A percentile compares a stretch with the other conserved stretches of the same genome.
phyloP scores from a whole-genome alignment of 2,113 vertebrate species.

The Forbesichthys papilliferus region DNA sequence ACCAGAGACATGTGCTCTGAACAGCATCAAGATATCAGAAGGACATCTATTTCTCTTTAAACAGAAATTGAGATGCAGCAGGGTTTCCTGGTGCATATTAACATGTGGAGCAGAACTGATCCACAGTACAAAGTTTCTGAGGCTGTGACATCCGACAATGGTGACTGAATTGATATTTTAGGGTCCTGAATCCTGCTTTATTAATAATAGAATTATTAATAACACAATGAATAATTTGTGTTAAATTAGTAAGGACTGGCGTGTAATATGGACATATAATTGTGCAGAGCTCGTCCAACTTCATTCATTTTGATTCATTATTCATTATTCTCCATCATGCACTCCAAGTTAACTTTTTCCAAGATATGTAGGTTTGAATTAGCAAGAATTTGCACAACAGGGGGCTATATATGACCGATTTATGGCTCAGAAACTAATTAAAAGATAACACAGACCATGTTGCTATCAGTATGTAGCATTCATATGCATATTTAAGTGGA shows the following conservation, averaged over 20 bases:
- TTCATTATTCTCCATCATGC: conserved; percentile 31
- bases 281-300: conserved; percentile 35
- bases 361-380: conserved; percentile 5
- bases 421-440: conserved; percentile 8
- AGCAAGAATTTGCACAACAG: background rate
- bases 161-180: conserved; percentile 24
- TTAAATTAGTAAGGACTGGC: conserved; percentile 39
- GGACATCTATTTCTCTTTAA: background rate
- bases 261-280: conserved; percentile 44
- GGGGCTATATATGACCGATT: background rate
- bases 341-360: conserved; percentile 3
- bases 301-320: conserved; percentile 43
- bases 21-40: background rate
- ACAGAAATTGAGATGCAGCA: background rate
- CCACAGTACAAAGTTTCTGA: conserved; percentile 18
- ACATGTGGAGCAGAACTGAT: background rate
- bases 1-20: background rate
- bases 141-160: conserved; percentile 14
- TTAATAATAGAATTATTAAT: conserved; percentile 50
- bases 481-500: background rate
- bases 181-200: conserved; percentile 27
- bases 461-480: background rate
- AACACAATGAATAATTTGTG: conserved; percentile 57
- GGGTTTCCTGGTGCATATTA: background rate
- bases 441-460: conserved; percentile 4